Conservation (phyloP, 2,888 invertebrate genomes). For the Pasiphila rectangulata region DNA sequence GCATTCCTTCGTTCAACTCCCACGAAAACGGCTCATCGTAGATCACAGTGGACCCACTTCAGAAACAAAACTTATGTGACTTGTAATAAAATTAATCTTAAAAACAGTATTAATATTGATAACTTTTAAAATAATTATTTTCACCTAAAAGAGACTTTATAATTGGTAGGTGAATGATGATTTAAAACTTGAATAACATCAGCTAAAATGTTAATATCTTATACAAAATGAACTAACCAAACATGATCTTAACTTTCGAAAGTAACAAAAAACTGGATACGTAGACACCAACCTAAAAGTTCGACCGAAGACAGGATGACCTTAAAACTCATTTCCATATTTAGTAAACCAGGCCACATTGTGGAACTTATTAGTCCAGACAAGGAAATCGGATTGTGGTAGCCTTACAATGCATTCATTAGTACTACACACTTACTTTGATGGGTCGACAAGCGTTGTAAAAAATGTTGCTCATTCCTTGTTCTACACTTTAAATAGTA, state of each 20-base stretch:
- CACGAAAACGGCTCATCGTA: slow-evolving; percentile 3
- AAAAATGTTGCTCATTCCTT: slow-evolving; percentile 25
- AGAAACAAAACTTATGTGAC: too few species aligned
- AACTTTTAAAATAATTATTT: too few species aligned
- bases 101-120: too few species aligned
- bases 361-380: slow-evolving; percentile 45
- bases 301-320: slow-evolving; percentile 44
- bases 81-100: background rate
- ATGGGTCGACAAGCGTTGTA: slow-evolving; percentile 23
- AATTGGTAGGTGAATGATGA: too few species aligned
- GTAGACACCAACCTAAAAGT: slow-evolving; percentile 35
- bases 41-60: too few species aligned
- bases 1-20: slow-evolving; percentile 9
- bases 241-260: slow-evolving; percentile 19
- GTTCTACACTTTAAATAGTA: slow-evolving; percentile 4
- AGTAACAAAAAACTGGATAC: slow-evolving; percentile 34
- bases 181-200: too few species aligned
- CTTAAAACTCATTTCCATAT: slow-evolving; percentile 70
- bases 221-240: background rate
- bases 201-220: too few species aligned
- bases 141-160: too few species aligned
- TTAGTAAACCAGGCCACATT: slow-evolving; percentile 70
- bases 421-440: slow-evolving; percentile 27
- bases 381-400: slow-evolving; percentile 63
- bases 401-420: slow-evolving; percentile 46